Percentiles rank a stretch among this genome's conserved stretches.
These are phyloP conservation scores for Hanleya hanleyi DNA, from an alignment of 2,888 invertebrate genomes.

Conservation along the genomic window DNA sequence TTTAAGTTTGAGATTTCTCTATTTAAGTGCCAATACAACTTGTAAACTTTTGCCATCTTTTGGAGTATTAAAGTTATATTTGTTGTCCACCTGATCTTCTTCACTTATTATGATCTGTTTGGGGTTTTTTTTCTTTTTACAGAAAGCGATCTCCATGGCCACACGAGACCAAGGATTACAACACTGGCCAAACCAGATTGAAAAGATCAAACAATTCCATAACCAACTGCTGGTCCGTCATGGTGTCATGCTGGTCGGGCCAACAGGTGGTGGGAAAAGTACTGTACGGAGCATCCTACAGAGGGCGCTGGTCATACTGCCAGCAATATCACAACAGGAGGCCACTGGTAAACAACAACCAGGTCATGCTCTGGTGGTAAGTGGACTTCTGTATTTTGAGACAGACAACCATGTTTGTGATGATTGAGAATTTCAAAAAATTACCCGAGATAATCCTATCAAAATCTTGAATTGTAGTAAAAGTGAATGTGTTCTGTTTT, in stretches of 20 bases:
- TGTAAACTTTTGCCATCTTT: no score
- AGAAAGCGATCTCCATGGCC: constrained; percentile 71
- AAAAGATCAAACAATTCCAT: constrained; percentile 72
- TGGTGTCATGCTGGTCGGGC: constrained; percentile 73
- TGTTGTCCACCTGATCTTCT: no score
- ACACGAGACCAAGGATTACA: constrained; percentile 69
- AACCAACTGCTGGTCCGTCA: constrained; percentile 72
- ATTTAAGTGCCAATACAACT: no score
- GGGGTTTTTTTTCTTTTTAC: constrained; percentile 22
- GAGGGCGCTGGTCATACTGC: constrained; percentile 69
- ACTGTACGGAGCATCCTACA: constrained; percentile 70
- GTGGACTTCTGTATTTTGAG: no score
- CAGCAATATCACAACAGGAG: constrained; percentile 57
- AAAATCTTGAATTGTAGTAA: no score
- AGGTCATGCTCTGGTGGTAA: constrained; percentile 7
- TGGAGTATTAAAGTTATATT: no score
- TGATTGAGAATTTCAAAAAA: no score
- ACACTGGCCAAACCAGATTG: constrained; percentile 70
- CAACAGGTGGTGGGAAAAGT: constrained; percentile 72
- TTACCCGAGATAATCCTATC: no score
- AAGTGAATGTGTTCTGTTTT: no score
- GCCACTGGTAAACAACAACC: neutral
- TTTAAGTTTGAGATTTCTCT: no score
- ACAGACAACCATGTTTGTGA: no score
- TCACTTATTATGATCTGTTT: no score